Evolutionary conservation across 2,888 invertebrate genomes (phyloP).

Genomic region (Dryobotodes eremita): DNA sequence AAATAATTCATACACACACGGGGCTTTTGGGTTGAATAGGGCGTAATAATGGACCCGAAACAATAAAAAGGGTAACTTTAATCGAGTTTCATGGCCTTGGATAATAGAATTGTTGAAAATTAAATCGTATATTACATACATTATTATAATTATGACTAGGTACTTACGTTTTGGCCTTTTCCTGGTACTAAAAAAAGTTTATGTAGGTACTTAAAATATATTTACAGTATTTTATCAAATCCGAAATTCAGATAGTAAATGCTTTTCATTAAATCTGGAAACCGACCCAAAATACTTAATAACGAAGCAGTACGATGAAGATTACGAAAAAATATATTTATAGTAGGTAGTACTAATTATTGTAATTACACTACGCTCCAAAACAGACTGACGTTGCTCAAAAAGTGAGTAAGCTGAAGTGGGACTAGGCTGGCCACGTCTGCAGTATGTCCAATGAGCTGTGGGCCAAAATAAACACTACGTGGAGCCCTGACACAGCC

Average conservation of each 20-base stretch:
- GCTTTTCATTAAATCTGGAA: not conserved
- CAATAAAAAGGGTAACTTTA: constrained; percentile 35
- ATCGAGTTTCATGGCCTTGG: constrained; percentile 28
- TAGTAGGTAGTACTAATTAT: too few species aligned
- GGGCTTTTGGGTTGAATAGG: not conserved
- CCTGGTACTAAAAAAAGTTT: not conserved
- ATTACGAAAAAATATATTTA: too few species aligned
- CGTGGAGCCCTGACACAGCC: too few species aligned
- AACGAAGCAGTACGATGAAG: not conserved
- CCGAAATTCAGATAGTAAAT: not conserved
- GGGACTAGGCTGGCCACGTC: too few species aligned
- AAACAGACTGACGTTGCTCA: too few species aligned
- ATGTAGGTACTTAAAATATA: not conserved
- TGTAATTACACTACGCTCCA: too few species aligned
- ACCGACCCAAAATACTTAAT: not conserved
- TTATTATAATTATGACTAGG: not conserved
- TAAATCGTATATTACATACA: not conserved
- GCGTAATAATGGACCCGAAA: constrained; percentile 23
- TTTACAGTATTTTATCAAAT: not conserved
- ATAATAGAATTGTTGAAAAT: not conserved
- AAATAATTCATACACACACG: constrained; percentile 35
- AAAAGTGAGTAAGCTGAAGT: too few species aligned
- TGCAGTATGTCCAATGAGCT: too few species aligned
- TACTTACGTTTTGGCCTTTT: not conserved
- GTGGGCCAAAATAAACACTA: too few species aligned